Percentiles rank a stretch among this genome's conserved stretches.
These are phyloP conservation scores for Eurois occulta DNA, from an alignment of 2,888 invertebrate species.

Conservation along the genomic window DNA sequence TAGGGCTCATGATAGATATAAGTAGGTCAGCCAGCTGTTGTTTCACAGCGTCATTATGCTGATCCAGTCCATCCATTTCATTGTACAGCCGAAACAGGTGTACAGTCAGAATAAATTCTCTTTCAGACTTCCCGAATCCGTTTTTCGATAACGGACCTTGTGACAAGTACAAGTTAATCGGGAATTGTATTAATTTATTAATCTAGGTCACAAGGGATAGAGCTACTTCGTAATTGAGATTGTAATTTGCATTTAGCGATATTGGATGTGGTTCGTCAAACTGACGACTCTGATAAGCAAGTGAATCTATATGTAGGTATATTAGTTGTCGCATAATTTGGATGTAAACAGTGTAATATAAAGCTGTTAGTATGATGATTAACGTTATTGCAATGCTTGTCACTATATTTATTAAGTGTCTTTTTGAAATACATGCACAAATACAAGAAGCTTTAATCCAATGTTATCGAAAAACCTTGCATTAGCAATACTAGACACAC, in stretches of 20 bases:
- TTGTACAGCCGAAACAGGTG: conserved; percentile 39
- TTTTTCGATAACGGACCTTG: conserved; percentile 23
- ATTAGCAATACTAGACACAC: neutral
- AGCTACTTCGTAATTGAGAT: conserved; percentile 23
- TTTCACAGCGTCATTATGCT: conserved; percentile 53
- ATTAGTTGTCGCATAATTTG: neutral
- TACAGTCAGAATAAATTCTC: conserved; percentile 39
- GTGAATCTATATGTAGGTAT: neutral
- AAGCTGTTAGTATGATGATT: neutral
- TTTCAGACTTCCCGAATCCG: conserved; percentile 35
- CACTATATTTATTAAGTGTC: no score
- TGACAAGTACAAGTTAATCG: conserved; percentile 28
- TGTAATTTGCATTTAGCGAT: conserved; percentile 20
- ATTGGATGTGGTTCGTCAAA: conserved; percentile 16
- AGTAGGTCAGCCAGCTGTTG: conserved; percentile 59
- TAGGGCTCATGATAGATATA: conserved; percentile 39
- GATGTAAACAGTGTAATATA: neutral
- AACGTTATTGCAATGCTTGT: neutral
- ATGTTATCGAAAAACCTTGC: neutral
- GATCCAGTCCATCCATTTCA: conserved; percentile 44
- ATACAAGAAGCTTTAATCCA: no score
- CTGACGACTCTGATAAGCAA: conserved; percentile 2
- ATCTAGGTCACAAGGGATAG: conserved; percentile 10
- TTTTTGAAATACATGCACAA: neutral
- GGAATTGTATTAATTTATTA: conserved; percentile 30